Base-by-base conservation (phyloP, 2,113 vertebrate species). In the Thomomys bottae region DNA sequence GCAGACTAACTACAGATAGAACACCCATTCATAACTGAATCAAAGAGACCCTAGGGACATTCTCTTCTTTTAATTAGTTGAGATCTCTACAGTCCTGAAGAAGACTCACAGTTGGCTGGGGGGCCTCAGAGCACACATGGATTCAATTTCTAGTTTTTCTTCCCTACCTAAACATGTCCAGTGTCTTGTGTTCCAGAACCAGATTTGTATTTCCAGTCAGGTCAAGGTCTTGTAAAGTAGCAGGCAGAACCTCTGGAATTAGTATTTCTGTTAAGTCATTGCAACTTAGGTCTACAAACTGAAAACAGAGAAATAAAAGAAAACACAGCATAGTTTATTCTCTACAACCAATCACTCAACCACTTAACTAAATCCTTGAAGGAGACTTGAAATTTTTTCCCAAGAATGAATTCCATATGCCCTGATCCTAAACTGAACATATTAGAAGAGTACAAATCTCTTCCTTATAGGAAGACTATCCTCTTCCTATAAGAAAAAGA, bases 201-300 rank as follows among this genome's bases (percentile, higher is more conserved):
- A 99, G 97, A 96, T 98, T 99, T 96, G 97, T 98, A 97, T 99
- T 99, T 94, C 99, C 99, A 0, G 98, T 99, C 96, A 99, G 97
- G 97, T 99, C 99, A 94, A 99, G 95, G 94, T 99, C 99, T 93
- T 99, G 99, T 92, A 99, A 98, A 24, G 98, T 96, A 66, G 98
- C 94, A 77, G 99, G 99, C 80, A 99, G 97, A 30, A 98, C 98
- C 66, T 99, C 99, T 0, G 99, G 98, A 94, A 99, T 97, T 94
- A 98, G 97, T 96, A 99, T 99, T 98, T 99, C 99, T 63, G 98
- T 99, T 97, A 99, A 98, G 80, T 99, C 98, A 70, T 99, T 99
- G 96, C 99, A 99, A 97, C 99, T 99, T 92, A 99, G 97, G 94
- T 99, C 99, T 76, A 99, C 99, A 92, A 99, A 98, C 99, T 99